A percentile compares a stretch with the other conserved stretches of the same genome.
Evolutionary conservation across 2,113 vertebrate genomes (phyloP).

Genomic region (Hippocampus mohnikei): DNA sequence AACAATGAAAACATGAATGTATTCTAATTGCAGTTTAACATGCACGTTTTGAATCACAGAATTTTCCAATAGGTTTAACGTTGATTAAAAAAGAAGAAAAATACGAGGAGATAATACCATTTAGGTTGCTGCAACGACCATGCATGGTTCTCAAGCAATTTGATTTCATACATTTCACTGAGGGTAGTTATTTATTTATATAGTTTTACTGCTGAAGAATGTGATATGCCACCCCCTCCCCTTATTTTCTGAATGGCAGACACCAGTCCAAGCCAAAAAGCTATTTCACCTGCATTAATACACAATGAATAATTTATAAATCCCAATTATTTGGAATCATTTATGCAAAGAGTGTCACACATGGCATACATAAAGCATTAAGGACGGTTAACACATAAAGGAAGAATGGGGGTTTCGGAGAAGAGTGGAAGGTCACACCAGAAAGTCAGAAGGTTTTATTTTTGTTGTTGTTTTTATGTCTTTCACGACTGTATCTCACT

Average conservation of each 20-base stretch:
- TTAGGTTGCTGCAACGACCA: constrained; percentile 40
- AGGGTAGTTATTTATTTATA: constrained; percentile 53
- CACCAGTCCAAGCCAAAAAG: constrained; percentile 80
- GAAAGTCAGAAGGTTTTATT: constrained; percentile 60
- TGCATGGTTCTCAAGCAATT: constrained; percentile 64
- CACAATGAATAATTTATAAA: constrained; percentile 97
- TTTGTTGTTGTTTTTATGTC: constrained; percentile 17
- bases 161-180: constrained; percentile 67
- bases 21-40: not conserved
- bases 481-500: constrained; percentile 22
- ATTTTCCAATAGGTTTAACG: not conserved
- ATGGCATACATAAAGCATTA: constrained; percentile 97
- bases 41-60: constrained; percentile 2
- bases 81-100: constrained; percentile 19
- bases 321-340: constrained; percentile 99
- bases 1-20: not conserved
- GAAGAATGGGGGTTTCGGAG: constrained; percentile 76
- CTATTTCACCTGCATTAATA: constrained; percentile 95
- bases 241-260: constrained; percentile 76
- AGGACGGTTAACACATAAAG: constrained; percentile 86
- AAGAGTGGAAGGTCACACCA: constrained; percentile 72
- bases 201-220: constrained; percentile 55
- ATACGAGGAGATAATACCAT: constrained; percentile 15
- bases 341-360: constrained; percentile 98
- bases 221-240: constrained; percentile 66